Evolutionary conservation across 2,113 vertebrate species (phyloP).

Genomic region (Microcebus lehilahytsara): DNA sequence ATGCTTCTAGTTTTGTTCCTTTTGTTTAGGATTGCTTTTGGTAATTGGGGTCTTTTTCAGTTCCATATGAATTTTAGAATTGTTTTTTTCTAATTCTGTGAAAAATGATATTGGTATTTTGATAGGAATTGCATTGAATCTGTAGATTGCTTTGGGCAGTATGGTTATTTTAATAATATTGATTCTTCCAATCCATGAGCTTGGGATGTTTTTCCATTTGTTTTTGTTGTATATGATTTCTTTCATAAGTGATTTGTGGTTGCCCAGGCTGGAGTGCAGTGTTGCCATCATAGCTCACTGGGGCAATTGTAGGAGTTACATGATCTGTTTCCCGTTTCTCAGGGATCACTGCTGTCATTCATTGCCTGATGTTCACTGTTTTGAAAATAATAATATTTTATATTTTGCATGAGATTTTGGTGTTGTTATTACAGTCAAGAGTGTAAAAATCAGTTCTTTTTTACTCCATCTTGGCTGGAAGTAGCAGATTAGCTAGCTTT

Average conservation of each 20-base stretch:
- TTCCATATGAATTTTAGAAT: too few relatives aligned
- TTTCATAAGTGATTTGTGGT: neutral
- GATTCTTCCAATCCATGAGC: too few relatives aligned
- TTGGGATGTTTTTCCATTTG: too few relatives aligned
- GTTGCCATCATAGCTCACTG: neutral
- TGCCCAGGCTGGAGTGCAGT: neutral
- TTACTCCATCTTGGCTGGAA: neutral
- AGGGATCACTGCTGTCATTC: neutral
- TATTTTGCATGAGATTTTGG: neutral
- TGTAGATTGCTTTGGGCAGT: too few relatives aligned
- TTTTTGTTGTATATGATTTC: too few relatives aligned
- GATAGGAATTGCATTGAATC: too few relatives aligned
- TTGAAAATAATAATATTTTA: neutral
- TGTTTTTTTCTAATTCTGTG: too few relatives aligned
- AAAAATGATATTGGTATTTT: too few relatives aligned
- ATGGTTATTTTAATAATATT: too few relatives aligned
- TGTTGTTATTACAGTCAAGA: neutral
- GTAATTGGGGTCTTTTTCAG: too few relatives aligned
- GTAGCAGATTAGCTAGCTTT: neutral
- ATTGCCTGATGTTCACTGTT: neutral
- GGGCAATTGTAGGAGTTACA: neutral
- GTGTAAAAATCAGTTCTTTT: neutral
- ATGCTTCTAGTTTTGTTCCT: too few relatives aligned
- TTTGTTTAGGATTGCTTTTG: too few relatives aligned
- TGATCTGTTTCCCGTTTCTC: neutral